Conservation (phyloP, 2,113 vertebrate genomes). For the Struthidea cinerea region DNA sequence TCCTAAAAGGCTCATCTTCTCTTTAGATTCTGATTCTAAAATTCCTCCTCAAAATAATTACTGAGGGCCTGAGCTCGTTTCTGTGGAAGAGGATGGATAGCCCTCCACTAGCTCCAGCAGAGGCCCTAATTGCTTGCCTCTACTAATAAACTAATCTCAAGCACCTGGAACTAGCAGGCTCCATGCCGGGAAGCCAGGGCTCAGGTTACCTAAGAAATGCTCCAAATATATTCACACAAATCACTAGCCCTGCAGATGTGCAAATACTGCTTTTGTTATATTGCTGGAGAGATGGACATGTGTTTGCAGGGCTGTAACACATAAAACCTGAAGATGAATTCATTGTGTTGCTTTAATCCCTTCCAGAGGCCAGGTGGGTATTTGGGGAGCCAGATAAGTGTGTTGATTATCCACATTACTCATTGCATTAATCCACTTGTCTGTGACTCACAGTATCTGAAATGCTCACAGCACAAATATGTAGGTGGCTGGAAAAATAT, state of each 20-base stretch:
- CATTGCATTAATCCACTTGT: slow-evolving; percentile 6
- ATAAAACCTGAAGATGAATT: slow-evolving; percentile 54
- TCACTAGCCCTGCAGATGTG: slow-evolving; percentile 50
- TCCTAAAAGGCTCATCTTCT: not conserved
- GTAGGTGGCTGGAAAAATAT: not conserved
- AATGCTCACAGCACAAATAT: not conserved
- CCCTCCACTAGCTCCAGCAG: not conserved
- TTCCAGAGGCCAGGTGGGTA: slow-evolving; percentile 48
- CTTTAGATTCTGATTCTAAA: not conserved
- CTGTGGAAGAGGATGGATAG: not conserved
- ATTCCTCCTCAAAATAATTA: not conserved
- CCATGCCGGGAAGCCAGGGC: not conserved
- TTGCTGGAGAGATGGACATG: slow-evolving; percentile 1
- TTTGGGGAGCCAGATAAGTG: slow-evolving; percentile 11
- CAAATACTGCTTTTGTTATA: slow-evolving; percentile 48
- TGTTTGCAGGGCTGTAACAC: slow-evolving; percentile 37
- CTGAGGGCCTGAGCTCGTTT: not conserved
- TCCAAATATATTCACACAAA: slow-evolving; percentile 39
- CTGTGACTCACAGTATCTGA: not conserved
- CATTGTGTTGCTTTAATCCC: slow-evolving; percentile 36
- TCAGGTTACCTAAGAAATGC: slow-evolving; percentile 46
- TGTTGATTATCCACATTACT: slow-evolving; percentile 12
- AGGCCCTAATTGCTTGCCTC: slow-evolving; percentile 43
- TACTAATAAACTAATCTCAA: slow-evolving; percentile 61
- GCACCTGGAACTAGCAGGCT: slow-evolving; percentile 58